Percentiles rank a stretch among this genome's conserved stretches.
phyloP scores from a whole-genome alignment of 1,140 invertebrate species.

The Aphelinus atriplicis region DNA sequence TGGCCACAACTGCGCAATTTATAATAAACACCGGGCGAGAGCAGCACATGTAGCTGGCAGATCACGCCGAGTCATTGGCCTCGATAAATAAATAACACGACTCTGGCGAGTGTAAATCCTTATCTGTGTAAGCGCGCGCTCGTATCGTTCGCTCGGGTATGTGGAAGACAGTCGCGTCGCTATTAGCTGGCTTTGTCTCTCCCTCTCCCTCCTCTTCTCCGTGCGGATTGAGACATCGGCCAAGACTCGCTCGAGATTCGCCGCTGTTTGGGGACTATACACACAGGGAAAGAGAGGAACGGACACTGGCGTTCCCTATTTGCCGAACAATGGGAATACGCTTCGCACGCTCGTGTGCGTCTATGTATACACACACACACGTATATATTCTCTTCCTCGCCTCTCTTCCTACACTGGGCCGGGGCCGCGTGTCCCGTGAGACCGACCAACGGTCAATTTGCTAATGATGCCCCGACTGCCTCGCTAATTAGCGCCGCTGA shows the following conservation, averaged over 20 bases:
- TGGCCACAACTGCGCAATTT: constrained; percentile 9
- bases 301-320: constrained; percentile 9
- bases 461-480: constrained; percentile 32
- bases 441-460: constrained; percentile 38
- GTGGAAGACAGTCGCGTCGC: background rate
- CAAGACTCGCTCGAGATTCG: constrained; percentile 3
- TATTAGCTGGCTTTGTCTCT: constrained; percentile 3
- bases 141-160: too few relatives aligned
- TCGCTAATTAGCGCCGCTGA: constrained; percentile 37
- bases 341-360: background rate
- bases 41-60: background rate
- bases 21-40: constrained; percentile 14
- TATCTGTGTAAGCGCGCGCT: constrained; percentile 41
- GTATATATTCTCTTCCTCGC: constrained; percentile 2
- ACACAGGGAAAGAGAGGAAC: constrained; percentile 18
- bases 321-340: constrained; percentile 30
- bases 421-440: background rate
- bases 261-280: background rate
- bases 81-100: constrained; percentile 35
- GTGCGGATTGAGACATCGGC: constrained; percentile 25
- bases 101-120: constrained; percentile 48
- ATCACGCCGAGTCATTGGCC: constrained; percentile 48
- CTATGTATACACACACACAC: too few relatives aligned
- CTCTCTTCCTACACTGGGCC: background rate
- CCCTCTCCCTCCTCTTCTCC: background rate